Conservation (phyloP, 2,888 invertebrate species). For the Argynnis bischoffii region DNA sequence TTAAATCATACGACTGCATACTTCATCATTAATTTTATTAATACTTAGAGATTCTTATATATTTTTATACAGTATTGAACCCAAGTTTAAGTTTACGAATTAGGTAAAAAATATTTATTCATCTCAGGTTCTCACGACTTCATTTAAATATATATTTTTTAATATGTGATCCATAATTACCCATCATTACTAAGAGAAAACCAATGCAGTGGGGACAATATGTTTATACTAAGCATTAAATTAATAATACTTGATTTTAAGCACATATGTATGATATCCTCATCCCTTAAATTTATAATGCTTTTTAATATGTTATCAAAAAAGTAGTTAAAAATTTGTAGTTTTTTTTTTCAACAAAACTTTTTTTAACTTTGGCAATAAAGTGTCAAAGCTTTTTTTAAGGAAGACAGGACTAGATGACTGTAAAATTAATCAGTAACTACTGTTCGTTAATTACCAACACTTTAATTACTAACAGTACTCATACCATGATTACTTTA, state of each 20-base stretch:
- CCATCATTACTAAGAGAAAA: slow-evolving; percentile 3
- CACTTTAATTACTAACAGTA: slow-evolving; percentile 13
- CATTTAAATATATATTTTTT: neutral
- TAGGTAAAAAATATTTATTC: too few relatives aligned
- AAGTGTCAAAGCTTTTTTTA: slow-evolving; percentile 22
- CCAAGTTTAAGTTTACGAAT: too few relatives aligned
- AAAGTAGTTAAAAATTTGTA: too few relatives aligned
- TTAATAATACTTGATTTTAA: slow-evolving; percentile 35
- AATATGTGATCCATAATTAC: slow-evolving; percentile 6
- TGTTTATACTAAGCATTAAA: slow-evolving; percentile 33
- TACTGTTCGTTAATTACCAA: slow-evolving; percentile 17
- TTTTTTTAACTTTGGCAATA: slow-evolving; percentile 7
- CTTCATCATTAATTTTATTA: too few relatives aligned
- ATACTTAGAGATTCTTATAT: too few relatives aligned
- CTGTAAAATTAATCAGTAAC: slow-evolving; percentile 42
- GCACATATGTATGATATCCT: slow-evolving; percentile 23
- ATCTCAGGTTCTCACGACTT: too few relatives aligned
- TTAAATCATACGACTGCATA: too few relatives aligned
- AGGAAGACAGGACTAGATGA: slow-evolving; percentile 73
- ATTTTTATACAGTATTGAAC: too few relatives aligned
- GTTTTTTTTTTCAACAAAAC: neutral
- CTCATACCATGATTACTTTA: neutral
- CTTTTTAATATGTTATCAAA: slow-evolving; percentile 9
- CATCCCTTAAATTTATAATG: slow-evolving; percentile 17
- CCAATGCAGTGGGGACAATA: slow-evolving; percentile 27